These are phyloP conservation scores for Drosophila sucinea DNA, from an alignment of 1,140 invertebrate genomes.

Conservation along the genomic window DNA sequence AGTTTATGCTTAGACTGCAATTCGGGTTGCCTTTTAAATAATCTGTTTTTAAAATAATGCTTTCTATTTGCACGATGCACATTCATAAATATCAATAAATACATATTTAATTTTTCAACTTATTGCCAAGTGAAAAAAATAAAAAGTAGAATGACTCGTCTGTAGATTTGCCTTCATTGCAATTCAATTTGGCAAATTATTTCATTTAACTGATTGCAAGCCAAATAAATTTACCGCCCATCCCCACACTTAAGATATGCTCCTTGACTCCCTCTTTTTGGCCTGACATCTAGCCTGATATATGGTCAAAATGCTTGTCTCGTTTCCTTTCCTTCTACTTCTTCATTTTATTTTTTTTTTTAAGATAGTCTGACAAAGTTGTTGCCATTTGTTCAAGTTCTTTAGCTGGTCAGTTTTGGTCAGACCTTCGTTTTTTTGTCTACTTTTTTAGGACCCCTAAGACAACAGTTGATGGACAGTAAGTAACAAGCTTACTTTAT, in stretches of 20 bases:
- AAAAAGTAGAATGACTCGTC: background rate
- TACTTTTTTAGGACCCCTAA: conserved; percentile 36
- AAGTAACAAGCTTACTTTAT: conserved; percentile 54
- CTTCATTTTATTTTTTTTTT: conserved; percentile 41
- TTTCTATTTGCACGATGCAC: background rate
- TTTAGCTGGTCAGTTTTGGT: conserved; percentile 19
- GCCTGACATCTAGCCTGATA: conserved; percentile 51
- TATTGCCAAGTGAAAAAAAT: background rate
- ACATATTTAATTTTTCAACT: background rate
- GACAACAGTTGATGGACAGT: conserved; percentile 65
- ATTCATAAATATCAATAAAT: background rate
- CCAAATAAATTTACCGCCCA: conserved; percentile 32
- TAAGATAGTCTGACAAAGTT: conserved; percentile 45
- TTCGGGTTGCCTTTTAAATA: background rate
- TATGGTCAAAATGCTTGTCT: conserved; percentile 39
- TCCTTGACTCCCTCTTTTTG: background rate
- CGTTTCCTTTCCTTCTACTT: conserved; percentile 2
- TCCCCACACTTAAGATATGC: conserved; percentile 3
- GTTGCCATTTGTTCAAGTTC: conserved; percentile 51
- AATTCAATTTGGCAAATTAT: conserved; percentile 40
- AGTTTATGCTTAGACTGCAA: background rate
- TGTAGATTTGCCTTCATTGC: conserved; percentile 2
- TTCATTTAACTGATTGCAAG: conserved; percentile 50
- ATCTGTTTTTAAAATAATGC: background rate
- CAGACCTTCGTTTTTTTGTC: conserved; percentile 17